Base-by-base conservation (phyloP, 2,113 vertebrate genomes). In the Zootoca vivipara region DNA sequence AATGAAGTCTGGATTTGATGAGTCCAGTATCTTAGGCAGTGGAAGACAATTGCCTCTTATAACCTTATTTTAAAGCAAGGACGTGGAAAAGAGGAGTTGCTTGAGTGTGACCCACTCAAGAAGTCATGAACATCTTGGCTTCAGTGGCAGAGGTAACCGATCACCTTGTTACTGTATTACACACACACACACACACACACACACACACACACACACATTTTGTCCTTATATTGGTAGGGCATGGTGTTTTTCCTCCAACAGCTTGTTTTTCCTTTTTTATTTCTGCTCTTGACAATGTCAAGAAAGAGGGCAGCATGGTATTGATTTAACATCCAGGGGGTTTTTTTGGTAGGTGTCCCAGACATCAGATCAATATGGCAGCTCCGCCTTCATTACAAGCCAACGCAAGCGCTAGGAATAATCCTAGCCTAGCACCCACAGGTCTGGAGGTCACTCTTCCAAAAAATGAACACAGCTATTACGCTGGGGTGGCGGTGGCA, bases 321-420 rank as follows among this genome's bases (percentile, higher is more conserved):
- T 83, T 62, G 80, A 83, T 79, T 40, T 64, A 64, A n/a, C 35
- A 52, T 88, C 62, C 1, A 10, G n/a, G 56, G 80, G 22, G n/a
- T 10, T 56, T 1, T 74, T 85, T 87, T 85, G n/a, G 83, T 86
- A 82, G 72, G 86, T 79, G 28, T 42, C 83, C 88, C 84, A 83
- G 38, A 78, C 0, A 1, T 67, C 46, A 28, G 78, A 89, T 93
- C 86, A 78, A 80, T 87, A 38, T 24, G 69, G 83, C 46, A 70
- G 64, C 83, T 94, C 67, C 85, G 69, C 85, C 89, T 89, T 90
- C 83, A 83, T 90, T 91, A 83, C 79, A 30, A 72, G 65, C 79
- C 78, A 40, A 85, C 46, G 89, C 40, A 72, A 69, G 93, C 35
- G 52, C 65, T 33, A 38, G 40, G 65, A 89, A 87, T 9, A 77